Evolutionary conservation across 2,888 invertebrate species (phyloP), one percentile per base, ranked within the genome.

Genomic region (Congeria kusceri): DNA sequence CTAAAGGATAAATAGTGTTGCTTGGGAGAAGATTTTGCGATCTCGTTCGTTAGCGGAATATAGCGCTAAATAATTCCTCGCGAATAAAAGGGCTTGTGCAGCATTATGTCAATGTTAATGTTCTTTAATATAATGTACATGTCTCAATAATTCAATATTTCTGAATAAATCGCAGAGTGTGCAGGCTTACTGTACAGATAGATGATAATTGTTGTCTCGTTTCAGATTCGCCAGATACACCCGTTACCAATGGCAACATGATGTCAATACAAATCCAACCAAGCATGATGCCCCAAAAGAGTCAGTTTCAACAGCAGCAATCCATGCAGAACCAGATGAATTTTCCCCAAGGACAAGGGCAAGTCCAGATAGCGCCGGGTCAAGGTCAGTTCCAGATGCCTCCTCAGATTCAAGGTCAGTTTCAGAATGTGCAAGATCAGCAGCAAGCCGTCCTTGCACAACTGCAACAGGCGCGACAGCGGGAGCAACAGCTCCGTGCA

Each of bases 201-300:
- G 15, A 7, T 9, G 11, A 5, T 11, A 39, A 1, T 9, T 39
- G 15, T 7, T 39, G 9, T 15, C 3, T 39, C n/a, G 25, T 61
- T 75, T 20, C 59, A 81, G 81, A 77, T 44, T 62, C 69, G 11
- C 81, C 81, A 5, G 77, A 81, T 9, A 81, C 81, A 3, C 70
- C 65, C 5, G 81, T 81, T 2, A 27, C 64, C 13, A 77, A 77
- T 23, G 81, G 71, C n/a, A 70, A 74, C 28, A 53, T 28, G 53
- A 53, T 53, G 53, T 4, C 23, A 20, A 57, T n/a, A 53, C 56
- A 63, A n/a, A 49, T 32, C 23, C 39, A 58, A 20, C 28, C 32
- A 0, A 28, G 28, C 11, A 61, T 61, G 32, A 69, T 56, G 46
- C 63, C 57, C 0, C 62, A 63, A 28, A 13, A 44, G n/a, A 63